Evolutionary conservation across 92 coral and sea anemone species (phyloP), one percentile per base, ranked within the genome.

Genomic region (Epizoanthus rinbou): DNA sequence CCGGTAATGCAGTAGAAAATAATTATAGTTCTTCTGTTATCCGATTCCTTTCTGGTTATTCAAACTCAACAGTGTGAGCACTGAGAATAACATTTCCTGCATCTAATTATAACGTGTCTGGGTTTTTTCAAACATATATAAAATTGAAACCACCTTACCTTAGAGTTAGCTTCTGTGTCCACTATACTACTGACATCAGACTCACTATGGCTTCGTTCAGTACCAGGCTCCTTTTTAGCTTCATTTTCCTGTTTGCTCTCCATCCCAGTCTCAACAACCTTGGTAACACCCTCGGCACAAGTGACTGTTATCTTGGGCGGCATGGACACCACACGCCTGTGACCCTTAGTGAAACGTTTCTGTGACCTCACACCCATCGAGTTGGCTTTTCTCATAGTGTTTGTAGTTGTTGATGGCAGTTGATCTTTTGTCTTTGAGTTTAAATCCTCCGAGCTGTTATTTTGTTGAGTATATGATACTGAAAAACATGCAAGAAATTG

Each of bases 311-410:
- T 75, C 47, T 31, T 68, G 43, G 93, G 87, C 19, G 95, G 98
- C 35, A 87, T 86, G 3, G 98, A 93, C 13, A 69, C 87, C 4
- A 91, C 91, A 41, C 98, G 74, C 9, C 98, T 86, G 75, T 91
- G 98, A 4, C 95, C 93, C 31, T 70, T 92, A 18, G 64, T 83
- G 64, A 91, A 89, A 6, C 83, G 22, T 8, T 63, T 63, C 39
- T 41, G 52, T 14, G 24, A 4, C 18, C 16, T 15, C n/a, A 41
- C n/a, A 41, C 15, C 21, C 80, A 75, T 6, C 10, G 72, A 45
- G 50, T 43, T 23, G 52, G 13, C 85, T 75, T 52, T 88, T 24
- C 31, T 78, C 17, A 59, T 52, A 18, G 7, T 4, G 25, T 24
- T 31, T 6, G 1, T 13, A 3, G 41, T 31, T 18, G 67, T 17